Base-by-base conservation (phyloP, 2,797 vertebrate genomes). In the Peromyscus attwateri region DNA sequence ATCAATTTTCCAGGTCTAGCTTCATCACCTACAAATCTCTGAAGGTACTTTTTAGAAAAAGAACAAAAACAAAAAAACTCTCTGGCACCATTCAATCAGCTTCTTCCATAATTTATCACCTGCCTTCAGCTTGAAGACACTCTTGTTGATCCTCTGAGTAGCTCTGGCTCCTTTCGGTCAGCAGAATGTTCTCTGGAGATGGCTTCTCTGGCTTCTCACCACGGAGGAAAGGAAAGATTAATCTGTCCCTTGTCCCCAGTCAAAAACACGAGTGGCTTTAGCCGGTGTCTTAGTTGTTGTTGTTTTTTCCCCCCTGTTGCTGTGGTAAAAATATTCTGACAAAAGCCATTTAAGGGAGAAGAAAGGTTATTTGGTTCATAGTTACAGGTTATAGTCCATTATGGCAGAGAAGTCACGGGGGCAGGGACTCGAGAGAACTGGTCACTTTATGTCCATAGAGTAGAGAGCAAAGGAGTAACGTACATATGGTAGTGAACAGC, bases 21-120 rank as follows among this genome's bases (percentile, higher is more conserved):
- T 85, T 91, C 29, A 95, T 83, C 85, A 64, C 80, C 60, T 87
- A 83, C 92, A 92, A 97, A 93, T 95, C 89, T 96, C 77, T 96
- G 46, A 70, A 97, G 82, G 49, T 21, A 19, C 89, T 92, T 96
- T 91, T 55, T n/a, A 29, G 76, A 40, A 16, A 76, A 46, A 87
- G 66, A 81, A 64, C 40, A 83, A 64, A 83, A 83, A 14, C 37
- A 25, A 71, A 73, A 77, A 93, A 43, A 17, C 71, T 94, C 62
- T 75, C 79, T 49, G 62, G 85, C 34, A 27, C 52, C 40, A 66
- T 89, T 92, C 43, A 79, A 1, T 94, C 82, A 55, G 34, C 34
- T 93, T n/a, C n/a, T 92, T 92, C 77, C 52, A 89, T 75, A 87
- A 49, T 96, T 89, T 75, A 55, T 91, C 77, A 89, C 89, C 62